Evolutionary conservation across 2,797 vertebrate genomes (phyloP).

Genomic region (Poeciliopsis turneri): DNA sequence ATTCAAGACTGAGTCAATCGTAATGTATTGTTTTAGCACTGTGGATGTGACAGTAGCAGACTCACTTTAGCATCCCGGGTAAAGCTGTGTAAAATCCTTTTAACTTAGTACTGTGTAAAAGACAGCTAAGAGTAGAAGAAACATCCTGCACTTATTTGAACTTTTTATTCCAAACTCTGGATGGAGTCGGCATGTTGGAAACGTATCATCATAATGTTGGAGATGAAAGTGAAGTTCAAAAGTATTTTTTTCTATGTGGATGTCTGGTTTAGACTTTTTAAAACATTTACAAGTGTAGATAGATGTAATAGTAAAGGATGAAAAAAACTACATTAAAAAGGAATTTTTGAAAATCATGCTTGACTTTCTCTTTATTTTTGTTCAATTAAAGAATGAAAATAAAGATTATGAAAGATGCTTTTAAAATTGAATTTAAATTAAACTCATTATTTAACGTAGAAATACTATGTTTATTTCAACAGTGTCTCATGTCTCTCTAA

Average conservation of each 20-base stretch:
- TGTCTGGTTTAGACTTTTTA: background rate
- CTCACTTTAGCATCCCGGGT: background rate
- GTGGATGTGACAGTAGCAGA: background rate
- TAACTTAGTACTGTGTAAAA: background rate
- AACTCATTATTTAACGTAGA: background rate
- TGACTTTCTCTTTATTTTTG: background rate
- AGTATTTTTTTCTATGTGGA: background rate
- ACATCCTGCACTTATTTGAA: background rate
- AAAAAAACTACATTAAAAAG: background rate
- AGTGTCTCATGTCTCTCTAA: background rate
- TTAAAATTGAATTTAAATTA: background rate
- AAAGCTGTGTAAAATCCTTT: background rate
- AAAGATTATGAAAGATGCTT: background rate
- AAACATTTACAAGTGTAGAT: background rate
- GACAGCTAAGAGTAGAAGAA: background rate
- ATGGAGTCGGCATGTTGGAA: background rate
- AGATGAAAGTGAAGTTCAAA: background rate
- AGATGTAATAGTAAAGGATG: background rate
- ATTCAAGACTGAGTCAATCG: background rate
- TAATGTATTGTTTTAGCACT: slow-evolving; percentile 2
- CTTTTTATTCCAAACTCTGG: background rate
- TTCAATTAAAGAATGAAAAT: background rate
- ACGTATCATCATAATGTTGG: background rate
- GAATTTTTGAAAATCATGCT: background rate
- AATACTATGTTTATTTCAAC: background rate